These are phyloP conservation scores for Stenopsyche tienmushanensis DNA, from an alignment of 1,140 invertebrate species.

Conservation along the genomic window DNA sequence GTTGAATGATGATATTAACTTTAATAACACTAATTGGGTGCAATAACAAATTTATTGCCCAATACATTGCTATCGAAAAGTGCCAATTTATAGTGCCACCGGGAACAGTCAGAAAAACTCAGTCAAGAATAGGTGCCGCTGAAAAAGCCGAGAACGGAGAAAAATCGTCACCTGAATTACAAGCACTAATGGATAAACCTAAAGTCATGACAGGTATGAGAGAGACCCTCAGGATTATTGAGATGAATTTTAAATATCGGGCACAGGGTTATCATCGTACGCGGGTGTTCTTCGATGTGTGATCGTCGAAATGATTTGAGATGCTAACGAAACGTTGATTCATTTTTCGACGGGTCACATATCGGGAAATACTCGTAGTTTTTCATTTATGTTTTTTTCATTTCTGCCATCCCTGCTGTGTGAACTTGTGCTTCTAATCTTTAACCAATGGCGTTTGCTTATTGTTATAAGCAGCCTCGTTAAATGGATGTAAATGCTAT, in stretches of 20 bases:
- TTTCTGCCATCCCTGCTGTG: too few relatives aligned
- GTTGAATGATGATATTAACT: constrained; percentile 25
- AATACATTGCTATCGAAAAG: constrained; percentile 19
- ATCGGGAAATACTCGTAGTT: too few relatives aligned
- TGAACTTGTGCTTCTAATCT: too few relatives aligned
- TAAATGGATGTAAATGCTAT: too few relatives aligned
- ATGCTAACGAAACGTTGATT: too few relatives aligned
- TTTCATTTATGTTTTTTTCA: too few relatives aligned
- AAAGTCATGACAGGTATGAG: constrained; percentile 31
- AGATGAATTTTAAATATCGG: neutral
- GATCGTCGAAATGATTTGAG: neutral
- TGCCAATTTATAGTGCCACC: constrained; percentile 34
- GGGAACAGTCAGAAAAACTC: constrained; percentile 21
- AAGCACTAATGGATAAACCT: constrained; percentile 21
- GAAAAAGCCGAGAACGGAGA: constrained; percentile 35
- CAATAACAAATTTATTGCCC: constrained; percentile 7
- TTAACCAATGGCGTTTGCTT: too few relatives aligned
- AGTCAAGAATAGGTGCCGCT: constrained; percentile 22
- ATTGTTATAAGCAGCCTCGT: too few relatives aligned
- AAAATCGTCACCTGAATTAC: constrained; percentile 21
- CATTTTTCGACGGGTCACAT: too few relatives aligned
- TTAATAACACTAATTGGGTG: constrained; percentile 22
- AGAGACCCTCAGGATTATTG: neutral
- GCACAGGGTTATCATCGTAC: neutral
- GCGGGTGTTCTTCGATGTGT: neutral